phyloP scores from a whole-genome alignment of 2,888 invertebrate species.

The Mythimna impura region DNA sequence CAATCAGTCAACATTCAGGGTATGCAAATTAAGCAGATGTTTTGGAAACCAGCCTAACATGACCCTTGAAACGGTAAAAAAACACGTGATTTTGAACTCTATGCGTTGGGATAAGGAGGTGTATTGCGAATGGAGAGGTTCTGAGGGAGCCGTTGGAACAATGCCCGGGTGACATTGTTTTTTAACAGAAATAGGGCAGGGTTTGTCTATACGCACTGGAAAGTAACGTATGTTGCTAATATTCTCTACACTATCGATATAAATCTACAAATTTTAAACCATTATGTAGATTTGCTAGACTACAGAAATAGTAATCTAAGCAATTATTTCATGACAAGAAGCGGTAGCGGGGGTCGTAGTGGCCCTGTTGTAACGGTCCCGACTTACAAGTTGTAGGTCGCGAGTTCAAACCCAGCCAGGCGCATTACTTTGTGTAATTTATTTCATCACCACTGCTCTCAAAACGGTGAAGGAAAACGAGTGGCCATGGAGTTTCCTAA shows the following conservation, averaged over 20 bases:
- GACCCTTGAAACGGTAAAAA: conserved; percentile 3
- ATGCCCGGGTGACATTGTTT: conserved; percentile 64
- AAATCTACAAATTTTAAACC: background rate
- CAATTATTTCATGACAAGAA: no score
- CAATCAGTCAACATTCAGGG: conserved; percentile 78
- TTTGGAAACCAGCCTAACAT: conserved; percentile 39
- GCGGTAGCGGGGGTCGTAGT: no score
- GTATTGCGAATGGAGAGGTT: background rate
- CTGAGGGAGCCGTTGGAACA: conserved; percentile 23
- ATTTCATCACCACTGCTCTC: no score
- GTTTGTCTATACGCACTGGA: conserved; percentile 13
- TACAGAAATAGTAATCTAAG: background rate
- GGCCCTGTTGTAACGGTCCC: no score
- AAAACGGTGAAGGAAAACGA: no score
- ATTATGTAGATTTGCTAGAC: background rate
- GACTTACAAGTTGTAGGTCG: no score
- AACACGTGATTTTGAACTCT: conserved; percentile 38
- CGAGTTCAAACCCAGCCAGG: no score
- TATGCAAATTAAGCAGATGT: conserved; percentile 84
- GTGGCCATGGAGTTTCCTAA: no score
- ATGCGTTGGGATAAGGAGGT: background rate
- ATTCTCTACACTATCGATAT: conserved; percentile 5
- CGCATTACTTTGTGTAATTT: no score
- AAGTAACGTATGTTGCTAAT: conserved; percentile 7
- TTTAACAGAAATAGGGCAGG: conserved; percentile 64